Percentiles rank a stretch among this genome's conserved stretches.
These are phyloP conservation scores for Acanthopleura granulata DNA, from an alignment of 2,888 invertebrate genomes.

Conservation along the genomic window DNA sequence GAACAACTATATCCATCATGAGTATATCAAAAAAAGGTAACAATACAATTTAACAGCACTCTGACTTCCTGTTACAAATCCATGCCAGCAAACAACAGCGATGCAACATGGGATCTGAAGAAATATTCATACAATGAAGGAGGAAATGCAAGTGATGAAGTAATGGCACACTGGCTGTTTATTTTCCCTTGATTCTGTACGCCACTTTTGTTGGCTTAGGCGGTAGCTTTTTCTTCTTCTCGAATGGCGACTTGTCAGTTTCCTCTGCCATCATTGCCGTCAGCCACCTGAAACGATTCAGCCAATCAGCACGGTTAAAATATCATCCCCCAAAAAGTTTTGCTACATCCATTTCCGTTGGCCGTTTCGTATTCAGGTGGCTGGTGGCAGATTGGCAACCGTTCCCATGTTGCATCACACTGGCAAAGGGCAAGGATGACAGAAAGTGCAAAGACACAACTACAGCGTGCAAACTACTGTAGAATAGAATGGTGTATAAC, in stretches of 20 bases:
- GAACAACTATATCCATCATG: too few relatives aligned
- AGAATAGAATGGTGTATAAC: too few relatives aligned
- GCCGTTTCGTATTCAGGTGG: constrained; percentile 11
- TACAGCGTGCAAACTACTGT: too few relatives aligned
- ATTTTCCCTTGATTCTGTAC: constrained; percentile 13
- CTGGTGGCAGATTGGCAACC: background rate
- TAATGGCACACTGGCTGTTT: background rate
- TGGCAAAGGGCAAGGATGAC: too few relatives aligned
- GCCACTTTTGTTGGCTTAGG: constrained; percentile 14
- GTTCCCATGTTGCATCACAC: background rate
- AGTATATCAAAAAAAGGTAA: too few relatives aligned
- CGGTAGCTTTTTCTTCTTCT: constrained; percentile 12
- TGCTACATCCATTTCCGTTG: constrained; percentile 6
- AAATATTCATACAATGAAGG: too few relatives aligned
- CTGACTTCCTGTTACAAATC: too few relatives aligned
- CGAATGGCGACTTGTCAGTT: constrained; percentile 11
- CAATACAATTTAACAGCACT: too few relatives aligned
- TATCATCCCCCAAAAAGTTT: background rate
- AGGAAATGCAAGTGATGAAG: too few relatives aligned
- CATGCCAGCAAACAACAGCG: too few relatives aligned
- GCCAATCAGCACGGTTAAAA: constrained; percentile 18
- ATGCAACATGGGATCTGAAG: too few relatives aligned
- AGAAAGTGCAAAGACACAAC: too few relatives aligned
- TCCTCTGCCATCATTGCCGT: constrained; percentile 50
- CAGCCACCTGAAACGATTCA: constrained; percentile 60